Evolutionary conservation across 1,140 invertebrate species (phyloP).

Genomic region (Bicyclus anynana): DNA sequence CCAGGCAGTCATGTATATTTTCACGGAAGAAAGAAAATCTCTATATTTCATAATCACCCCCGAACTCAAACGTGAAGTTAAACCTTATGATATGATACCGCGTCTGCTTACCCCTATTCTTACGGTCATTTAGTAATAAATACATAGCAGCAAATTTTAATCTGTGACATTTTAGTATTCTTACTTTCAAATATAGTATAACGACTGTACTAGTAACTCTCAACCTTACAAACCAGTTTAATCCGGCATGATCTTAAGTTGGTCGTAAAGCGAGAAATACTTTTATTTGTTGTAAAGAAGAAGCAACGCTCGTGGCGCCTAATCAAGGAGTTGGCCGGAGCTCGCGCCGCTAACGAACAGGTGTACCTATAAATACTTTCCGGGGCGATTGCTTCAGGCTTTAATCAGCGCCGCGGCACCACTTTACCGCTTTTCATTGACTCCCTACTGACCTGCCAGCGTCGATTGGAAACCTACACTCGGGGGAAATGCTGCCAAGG

Average conservation of each 20-base stretch:
- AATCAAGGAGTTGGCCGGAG: conserved; percentile 74
- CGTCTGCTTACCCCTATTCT: too few species aligned
- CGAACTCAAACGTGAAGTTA: too few species aligned
- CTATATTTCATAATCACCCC: too few species aligned
- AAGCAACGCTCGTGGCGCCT: conserved; percentile 69
- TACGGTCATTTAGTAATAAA: too few species aligned
- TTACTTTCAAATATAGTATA: too few species aligned
- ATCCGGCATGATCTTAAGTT: conserved; percentile 17
- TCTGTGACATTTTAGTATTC: too few species aligned
- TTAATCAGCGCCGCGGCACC: conserved; percentile 72
- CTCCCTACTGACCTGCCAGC: conserved; percentile 64
- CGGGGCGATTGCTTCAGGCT: conserved; percentile 73
- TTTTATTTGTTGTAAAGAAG: conserved; percentile 70
- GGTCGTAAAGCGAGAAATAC: conserved; percentile 55
- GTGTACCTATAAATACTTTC: conserved; percentile 76
- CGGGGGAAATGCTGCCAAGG: conserved; percentile 54
- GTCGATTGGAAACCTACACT: conserved; percentile 72
- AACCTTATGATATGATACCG: too few species aligned
- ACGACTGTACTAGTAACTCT: too few species aligned
- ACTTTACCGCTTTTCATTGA: conserved; percentile 75
- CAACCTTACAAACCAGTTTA: conserved; percentile 21
- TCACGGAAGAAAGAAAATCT: too few species aligned
- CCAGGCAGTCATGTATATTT: too few species aligned
- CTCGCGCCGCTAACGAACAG: conserved; percentile 73
- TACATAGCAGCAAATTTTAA: too few species aligned